Conservation (phyloP, 2,888 invertebrate species). For the Barypeithes pellucidus region DNA sequence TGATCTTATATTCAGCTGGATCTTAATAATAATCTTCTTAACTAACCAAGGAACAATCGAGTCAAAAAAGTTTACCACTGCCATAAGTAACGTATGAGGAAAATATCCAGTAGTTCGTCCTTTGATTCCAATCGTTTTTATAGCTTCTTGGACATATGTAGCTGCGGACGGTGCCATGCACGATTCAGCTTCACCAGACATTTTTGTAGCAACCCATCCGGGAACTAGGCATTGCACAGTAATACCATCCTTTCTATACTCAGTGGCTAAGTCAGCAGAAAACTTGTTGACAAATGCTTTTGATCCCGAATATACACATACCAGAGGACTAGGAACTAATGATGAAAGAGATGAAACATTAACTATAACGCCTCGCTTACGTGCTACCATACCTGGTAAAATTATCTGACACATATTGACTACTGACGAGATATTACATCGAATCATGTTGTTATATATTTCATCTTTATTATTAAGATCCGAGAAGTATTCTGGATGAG, state of each 20-base stretch:
- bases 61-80: constrained; percentile 69
- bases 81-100: constrained; percentile 78
- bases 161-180: constrained; percentile 85
- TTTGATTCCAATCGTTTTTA: constrained; percentile 81
- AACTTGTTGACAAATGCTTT: constrained; percentile 92
- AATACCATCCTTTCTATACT: constrained; percentile 82
- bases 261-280: constrained; percentile 82
- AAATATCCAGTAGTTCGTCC: constrained; percentile 84
- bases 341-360: constrained; percentile 92
- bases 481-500: constrained; percentile 86
- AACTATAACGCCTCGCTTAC: constrained; percentile 88
- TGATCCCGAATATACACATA: constrained; percentile 90
- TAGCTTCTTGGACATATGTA: constrained; percentile 80
- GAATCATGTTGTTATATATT: constrained; percentile 79
- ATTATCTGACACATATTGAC: constrained; percentile 89
- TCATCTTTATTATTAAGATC: constrained; percentile 75
- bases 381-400: constrained; percentile 87
- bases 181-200: constrained; percentile 82
- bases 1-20: too few relatives aligned
- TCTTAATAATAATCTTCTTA: too few relatives aligned
- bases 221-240: constrained; percentile 88
- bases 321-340: constrained; percentile 84
- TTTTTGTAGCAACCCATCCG: constrained; percentile 93
- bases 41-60: too few relatives aligned
- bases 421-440: constrained; percentile 85